Percentiles rank a stretch among this genome's conserved stretches.
Evolutionary conservation across 2,888 invertebrate species (phyloP).

Genomic region (Agonopterix subpropinquella): DNA sequence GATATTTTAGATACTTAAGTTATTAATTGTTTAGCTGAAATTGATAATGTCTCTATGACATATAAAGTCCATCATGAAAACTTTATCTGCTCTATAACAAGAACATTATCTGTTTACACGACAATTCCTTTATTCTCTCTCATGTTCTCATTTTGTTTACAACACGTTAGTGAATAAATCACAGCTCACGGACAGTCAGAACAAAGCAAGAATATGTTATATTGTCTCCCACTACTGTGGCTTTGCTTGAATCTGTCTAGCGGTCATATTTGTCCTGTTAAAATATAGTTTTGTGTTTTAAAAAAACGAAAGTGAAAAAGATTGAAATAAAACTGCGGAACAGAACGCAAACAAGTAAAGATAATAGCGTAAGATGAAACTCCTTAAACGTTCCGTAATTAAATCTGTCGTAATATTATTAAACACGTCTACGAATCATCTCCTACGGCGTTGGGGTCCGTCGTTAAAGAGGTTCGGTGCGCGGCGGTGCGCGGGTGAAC

Average conservation of each 20-base stretch:
- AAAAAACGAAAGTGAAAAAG: neutral
- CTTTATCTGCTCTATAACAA: too few species aligned
- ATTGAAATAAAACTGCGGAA: neutral
- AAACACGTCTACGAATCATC: constrained; percentile 74
- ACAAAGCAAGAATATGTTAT: constrained; percentile 7
- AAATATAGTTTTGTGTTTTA: too few species aligned
- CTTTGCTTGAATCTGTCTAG: constrained; percentile 1
- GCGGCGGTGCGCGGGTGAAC: constrained; percentile 40
- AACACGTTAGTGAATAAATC: constrained; percentile 10
- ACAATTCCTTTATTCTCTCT: constrained; percentile 3
- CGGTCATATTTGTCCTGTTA: neutral
- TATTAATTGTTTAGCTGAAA: too few species aligned
- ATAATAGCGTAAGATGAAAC: constrained; percentile 54
- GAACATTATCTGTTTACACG: constrained; percentile 1
- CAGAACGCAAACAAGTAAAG: constrained; percentile 46
- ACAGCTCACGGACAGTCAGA: constrained; percentile 6
- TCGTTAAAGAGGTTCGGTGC: constrained; percentile 70
- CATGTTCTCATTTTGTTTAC: constrained; percentile 6
- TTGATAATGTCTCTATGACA: too few species aligned
- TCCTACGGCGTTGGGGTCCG: constrained; percentile 70
- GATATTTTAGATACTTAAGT: too few species aligned
- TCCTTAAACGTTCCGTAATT: constrained; percentile 70
- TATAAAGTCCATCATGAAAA: too few species aligned
- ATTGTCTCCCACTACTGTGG: constrained; percentile 1
- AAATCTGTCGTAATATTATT: constrained; percentile 75